Conservation (phyloP, 2,888 invertebrate species). For the Auanema sp. region DNA sequence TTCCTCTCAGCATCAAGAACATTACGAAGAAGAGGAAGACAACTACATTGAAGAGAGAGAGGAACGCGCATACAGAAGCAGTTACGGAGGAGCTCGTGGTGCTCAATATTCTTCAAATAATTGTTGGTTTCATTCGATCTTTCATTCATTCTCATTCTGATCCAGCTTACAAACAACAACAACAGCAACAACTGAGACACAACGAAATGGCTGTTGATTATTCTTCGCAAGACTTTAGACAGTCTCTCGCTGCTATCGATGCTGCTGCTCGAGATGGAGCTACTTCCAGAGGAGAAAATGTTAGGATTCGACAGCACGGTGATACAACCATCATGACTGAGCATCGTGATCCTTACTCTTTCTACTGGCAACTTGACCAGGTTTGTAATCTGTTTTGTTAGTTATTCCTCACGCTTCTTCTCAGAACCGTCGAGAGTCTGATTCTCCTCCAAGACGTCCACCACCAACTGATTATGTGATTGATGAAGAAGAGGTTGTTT, state of each 20-base stretch:
- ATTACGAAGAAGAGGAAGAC: constrained; percentile 38
- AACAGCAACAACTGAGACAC: constrained; percentile 17
- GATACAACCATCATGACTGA: constrained; percentile 63
- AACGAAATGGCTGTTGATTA: constrained; percentile 51
- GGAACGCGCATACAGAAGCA: constrained; percentile 21
- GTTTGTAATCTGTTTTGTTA: background rate
- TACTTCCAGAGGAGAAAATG: constrained; percentile 27
- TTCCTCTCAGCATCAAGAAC: constrained; percentile 32
- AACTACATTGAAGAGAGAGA: constrained; percentile 36
- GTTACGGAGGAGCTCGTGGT: no score
- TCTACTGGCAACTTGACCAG: constrained; percentile 65
- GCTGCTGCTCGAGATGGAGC: constrained; percentile 53
- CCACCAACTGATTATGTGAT: constrained; percentile 62
- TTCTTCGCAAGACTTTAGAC: constrained; percentile 56
- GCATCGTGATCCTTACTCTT: constrained; percentile 64
- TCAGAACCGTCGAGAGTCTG: constrained; percentile 33
- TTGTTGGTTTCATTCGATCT: no score
- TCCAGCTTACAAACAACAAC: constrained; percentile 20
- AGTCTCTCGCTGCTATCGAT: constrained; percentile 59
- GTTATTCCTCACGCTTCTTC: constrained; percentile 6
- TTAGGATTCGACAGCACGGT: constrained; percentile 51
- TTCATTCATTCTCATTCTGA: no score
- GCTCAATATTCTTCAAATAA: no score
- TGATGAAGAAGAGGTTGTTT: constrained; percentile 55
- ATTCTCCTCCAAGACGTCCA: constrained; percentile 45